Conservation (phyloP, 2,888 invertebrate genomes). For the Drosophila seclusa region DNA sequence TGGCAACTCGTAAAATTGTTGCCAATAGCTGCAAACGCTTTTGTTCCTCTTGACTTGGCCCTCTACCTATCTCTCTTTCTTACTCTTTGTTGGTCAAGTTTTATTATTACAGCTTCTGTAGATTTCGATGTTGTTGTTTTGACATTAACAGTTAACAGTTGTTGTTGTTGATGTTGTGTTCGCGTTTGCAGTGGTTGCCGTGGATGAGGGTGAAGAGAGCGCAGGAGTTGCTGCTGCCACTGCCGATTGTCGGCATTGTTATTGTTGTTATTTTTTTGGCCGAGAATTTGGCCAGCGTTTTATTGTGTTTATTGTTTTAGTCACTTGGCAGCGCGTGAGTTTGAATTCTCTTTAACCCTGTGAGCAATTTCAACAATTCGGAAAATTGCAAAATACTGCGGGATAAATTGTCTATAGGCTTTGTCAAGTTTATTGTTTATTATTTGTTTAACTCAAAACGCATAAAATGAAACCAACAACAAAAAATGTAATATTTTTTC, state of each 20-base stretch:
- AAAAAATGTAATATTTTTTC: slow-evolving; percentile 59
- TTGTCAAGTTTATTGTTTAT: slow-evolving; percentile 56
- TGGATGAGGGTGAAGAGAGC: slow-evolving; percentile 3
- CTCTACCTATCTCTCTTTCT: not conserved
- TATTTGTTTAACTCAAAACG: slow-evolving; percentile 52
- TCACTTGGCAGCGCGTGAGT: slow-evolving; percentile 61
- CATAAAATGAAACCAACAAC: slow-evolving; percentile 44
- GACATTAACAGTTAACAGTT: slow-evolving; percentile 17
- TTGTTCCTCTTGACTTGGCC: slow-evolving; percentile 9
- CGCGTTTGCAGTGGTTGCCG: slow-evolving; percentile 13
- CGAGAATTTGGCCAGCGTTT: slow-evolving; percentile 24
- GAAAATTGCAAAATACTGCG: slow-evolving; percentile 30
- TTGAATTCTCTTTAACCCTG: slow-evolving; percentile 39
- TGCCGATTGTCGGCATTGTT: slow-evolving; percentile 14
- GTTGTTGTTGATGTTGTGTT: slow-evolving; percentile 33
- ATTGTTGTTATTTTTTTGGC: slow-evolving; percentile 27
- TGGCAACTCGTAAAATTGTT: slow-evolving; percentile 76
- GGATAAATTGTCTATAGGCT: slow-evolving; percentile 56
- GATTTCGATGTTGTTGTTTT: slow-evolving; percentile 49
- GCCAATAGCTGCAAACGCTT: slow-evolving; percentile 60
- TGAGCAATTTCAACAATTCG: slow-evolving; percentile 30
- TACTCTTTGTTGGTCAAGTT: slow-evolving; percentile 4
- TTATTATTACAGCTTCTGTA: slow-evolving; percentile 38
- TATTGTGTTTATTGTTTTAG: slow-evolving; percentile 68
- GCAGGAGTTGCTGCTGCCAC: not conserved